Evolutionary conservation across 2,888 invertebrate genomes (phyloP).

Genomic region (Coleophora deauratella): DNA sequence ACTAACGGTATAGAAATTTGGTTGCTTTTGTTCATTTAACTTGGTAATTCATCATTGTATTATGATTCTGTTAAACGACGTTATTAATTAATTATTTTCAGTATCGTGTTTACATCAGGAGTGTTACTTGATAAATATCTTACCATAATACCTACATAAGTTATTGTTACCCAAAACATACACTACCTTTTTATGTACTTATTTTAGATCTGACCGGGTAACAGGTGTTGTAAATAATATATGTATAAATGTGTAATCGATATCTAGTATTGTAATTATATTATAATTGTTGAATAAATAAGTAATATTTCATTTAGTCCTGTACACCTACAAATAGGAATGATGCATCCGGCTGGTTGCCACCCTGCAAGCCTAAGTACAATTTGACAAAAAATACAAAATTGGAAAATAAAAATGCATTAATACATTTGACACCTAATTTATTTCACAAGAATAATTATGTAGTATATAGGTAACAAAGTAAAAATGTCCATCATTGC

Average conservation of each 20-base stretch:
- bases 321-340: no score
- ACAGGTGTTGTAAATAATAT: slow-evolving; percentile 37
- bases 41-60: no score
- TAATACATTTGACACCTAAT: slow-evolving; percentile 21
- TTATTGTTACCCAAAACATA: background rate
- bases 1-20: no score
- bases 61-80: no score
- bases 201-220: slow-evolving; percentile 14
- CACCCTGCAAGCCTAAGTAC: no score
- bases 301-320: background rate
- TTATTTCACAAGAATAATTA: slow-evolving; percentile 17
- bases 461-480: background rate
- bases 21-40: no score
- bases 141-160: background rate
- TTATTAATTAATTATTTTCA: no score
- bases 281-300: background rate
- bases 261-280: slow-evolving; percentile 11
- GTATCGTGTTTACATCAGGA: no score
- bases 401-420: slow-evolving; percentile 11
- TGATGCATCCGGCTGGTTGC: no score
- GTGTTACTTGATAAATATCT: no score
- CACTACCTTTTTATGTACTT: background rate
- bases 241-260: slow-evolving; percentile 17
- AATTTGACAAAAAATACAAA: no score
- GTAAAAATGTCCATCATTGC: background rate